Evolutionary conservation across 2,113 vertebrate species (phyloP).

Genomic region (Fregata magnificens): DNA sequence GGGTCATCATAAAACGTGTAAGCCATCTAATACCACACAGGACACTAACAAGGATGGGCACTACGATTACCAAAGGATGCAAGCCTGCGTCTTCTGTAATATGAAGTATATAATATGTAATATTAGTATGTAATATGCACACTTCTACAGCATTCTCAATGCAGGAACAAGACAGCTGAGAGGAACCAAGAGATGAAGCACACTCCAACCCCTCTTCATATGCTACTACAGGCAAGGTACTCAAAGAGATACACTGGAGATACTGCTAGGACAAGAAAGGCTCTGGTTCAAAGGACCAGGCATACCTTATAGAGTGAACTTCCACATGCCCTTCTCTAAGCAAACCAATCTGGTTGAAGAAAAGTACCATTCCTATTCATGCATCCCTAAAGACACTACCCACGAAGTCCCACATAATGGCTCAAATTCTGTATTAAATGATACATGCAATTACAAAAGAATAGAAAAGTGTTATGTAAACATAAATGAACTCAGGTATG

Average conservation of each 20-base stretch:
- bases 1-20: background rate
- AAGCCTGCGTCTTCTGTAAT: background rate
- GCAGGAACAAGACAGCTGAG: background rate
- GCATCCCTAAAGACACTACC: background rate
- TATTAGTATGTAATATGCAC: background rate
- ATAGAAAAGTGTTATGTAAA: background rate
- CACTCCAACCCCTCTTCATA: background rate
- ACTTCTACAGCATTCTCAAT: background rate
- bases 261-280: background rate
- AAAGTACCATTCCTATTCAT: background rate
- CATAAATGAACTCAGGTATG: background rate
- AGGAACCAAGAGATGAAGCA: background rate
- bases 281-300: background rate
- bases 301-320: background rate
- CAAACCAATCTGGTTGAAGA: background rate
- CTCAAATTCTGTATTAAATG: background rate
- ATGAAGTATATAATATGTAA: accelerated
- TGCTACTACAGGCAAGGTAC: background rate
- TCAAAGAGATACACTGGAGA: background rate
- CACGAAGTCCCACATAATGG: background rate
- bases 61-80: background rate
- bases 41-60: background rate
- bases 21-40: background rate
- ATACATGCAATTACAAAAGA: background rate
- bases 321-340: background rate